Base-by-base conservation (phyloP, 1,140 invertebrate species). In the Daktulosphaira vitifoliae region DNA sequence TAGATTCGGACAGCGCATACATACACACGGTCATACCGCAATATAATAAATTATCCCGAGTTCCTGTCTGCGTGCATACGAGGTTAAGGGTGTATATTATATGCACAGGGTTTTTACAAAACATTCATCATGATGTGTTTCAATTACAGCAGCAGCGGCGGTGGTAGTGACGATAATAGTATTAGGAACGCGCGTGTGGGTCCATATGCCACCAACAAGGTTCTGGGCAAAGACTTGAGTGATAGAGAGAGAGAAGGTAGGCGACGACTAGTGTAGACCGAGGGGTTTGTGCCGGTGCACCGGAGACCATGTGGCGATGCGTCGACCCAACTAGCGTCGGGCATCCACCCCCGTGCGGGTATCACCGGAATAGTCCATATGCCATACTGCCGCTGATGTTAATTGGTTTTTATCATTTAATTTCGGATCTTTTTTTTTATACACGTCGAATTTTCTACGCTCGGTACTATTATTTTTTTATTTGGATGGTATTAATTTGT, bases 361-460 rank as follows among this genome's bases (percentile, higher is more conserved):
- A 33, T 11, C 29, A n/a, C n/a, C n/a, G 5, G 11, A 5, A 8
- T 29, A 13, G 54, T 39, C 54, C 54, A 59, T 59, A 59, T 59
- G 54, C 25, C 54, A 25, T n/a, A n/a, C n/a, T n/a, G n/a, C n/a
- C n/a, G n/a, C n/a, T n/a, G n/a, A n/a, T 22, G 54, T 62, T 62
- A 62, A 62, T 62, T 62, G 56, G 56, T 62, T 62, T 62, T 62
- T 62, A 62, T 62, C 56, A 62, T 62, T 62, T 62, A 62, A 62
- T 48, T n/a, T 56, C 7, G 29, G 29, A 33, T 33, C 18, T 33
- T 46, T 59, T 59, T 44, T 16, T 44, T 16, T 44, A 11, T 37
- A 11, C 1, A 20, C 11, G 11, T 6, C 29, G 13, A 56, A 62
- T 62, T 48, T 62, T 46, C 29, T 33, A 59, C 54, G 38, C 54